These are phyloP conservation scores for Paracyclopina nana DNA, from an alignment of 1,140 invertebrate genomes.

Conservation along the genomic window DNA sequence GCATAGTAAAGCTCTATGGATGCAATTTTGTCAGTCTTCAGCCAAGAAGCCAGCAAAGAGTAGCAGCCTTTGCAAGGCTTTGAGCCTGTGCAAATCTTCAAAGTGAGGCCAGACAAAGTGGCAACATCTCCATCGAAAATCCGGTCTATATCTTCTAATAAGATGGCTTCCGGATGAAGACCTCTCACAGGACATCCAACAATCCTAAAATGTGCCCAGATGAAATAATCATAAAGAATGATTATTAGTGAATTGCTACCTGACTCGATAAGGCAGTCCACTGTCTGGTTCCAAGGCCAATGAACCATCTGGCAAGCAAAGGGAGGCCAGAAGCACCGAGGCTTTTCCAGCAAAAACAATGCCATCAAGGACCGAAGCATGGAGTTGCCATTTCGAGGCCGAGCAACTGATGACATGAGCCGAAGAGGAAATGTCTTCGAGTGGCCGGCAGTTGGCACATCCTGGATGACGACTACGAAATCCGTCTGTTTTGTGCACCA, in stretches of 20 bases:
- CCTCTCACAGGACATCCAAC: conserved; percentile 1
- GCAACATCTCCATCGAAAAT: conserved; percentile 4
- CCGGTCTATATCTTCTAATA: conserved; percentile 5
- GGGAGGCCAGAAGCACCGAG: conserved; percentile 4
- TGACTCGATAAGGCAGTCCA: conserved; percentile 8
- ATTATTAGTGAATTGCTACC: too few species aligned
- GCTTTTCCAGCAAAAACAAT: neutral
- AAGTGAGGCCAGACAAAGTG: neutral
- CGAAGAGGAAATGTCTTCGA: conserved; percentile 4
- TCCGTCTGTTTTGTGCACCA: neutral
- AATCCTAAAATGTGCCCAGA: too few species aligned
- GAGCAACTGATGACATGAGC: conserved; percentile 7
- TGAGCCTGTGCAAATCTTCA: conserved; percentile 1
- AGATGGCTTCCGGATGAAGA: neutral
- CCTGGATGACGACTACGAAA: conserved; percentile 2
- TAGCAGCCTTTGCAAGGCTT: neutral
- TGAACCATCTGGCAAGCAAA: neutral
- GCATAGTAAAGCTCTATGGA: conserved; percentile 8
- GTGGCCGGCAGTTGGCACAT: conserved; percentile 4
- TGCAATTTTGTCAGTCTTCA: conserved; percentile 1
- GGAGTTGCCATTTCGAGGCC: conserved; percentile 8
- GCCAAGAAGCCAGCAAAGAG: neutral
- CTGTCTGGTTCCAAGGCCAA: conserved; percentile 11
- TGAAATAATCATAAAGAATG: too few species aligned
- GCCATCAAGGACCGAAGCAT: neutral